Evolutionary conservation across 2,797 vertebrate species (phyloP).

Genomic region (Cynodonichthys magdalenae): DNA sequence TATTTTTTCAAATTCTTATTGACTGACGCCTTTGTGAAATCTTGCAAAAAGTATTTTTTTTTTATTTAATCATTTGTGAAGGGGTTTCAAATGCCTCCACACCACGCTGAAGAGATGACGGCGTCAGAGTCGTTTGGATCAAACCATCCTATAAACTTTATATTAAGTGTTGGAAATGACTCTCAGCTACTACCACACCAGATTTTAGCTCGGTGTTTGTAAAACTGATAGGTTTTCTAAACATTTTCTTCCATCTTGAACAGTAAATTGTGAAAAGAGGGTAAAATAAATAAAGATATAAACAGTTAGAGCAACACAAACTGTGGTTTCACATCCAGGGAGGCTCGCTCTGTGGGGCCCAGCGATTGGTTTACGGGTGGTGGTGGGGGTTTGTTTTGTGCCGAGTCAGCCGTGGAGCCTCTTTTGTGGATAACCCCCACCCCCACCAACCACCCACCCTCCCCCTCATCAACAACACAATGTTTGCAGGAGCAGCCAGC

Average conservation of each 20-base stretch:
- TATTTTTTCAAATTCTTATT: not conserved
- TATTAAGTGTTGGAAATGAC: no score
- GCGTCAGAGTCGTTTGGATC: no score
- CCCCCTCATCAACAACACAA: not conserved
- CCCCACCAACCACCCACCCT: conserved; percentile 6
- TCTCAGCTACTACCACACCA: no score
- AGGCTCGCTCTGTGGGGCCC: not conserved
- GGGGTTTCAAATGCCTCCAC: no score
- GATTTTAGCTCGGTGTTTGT: no score
- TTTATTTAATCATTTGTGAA: no score
- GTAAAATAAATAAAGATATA: not conserved
- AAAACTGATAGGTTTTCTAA: no score
- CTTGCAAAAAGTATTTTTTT: not conserved
- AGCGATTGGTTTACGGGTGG: conserved; percentile 1
- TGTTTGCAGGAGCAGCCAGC: conserved; percentile 63
- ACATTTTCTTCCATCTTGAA: no score
- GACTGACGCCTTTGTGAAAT: not conserved
- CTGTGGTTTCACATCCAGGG: not conserved
- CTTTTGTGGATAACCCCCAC: conserved; percentile 58
- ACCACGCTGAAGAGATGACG: no score
- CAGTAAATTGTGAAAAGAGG: not conserved
- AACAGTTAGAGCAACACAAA: not conserved
- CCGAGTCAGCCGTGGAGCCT: conserved; percentile 67
- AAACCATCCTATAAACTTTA: no score
- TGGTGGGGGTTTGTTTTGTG: conserved; percentile 50